These are phyloP conservation scores for Pomacea canaliculata DNA, from an alignment of 2,888 invertebrate species.

Conservation along the genomic window DNA sequence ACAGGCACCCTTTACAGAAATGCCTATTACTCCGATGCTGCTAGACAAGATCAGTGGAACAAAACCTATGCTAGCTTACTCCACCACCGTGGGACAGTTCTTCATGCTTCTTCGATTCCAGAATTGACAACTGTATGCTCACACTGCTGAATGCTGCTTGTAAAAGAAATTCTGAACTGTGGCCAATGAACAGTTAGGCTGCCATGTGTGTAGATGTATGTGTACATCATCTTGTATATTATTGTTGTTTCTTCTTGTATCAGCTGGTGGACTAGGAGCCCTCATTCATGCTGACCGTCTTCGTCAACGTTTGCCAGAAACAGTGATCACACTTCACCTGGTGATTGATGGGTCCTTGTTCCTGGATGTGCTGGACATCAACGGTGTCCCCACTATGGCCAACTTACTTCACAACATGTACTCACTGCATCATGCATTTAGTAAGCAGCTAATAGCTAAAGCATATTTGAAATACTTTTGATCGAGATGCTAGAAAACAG, in stretches of 20 bases:
- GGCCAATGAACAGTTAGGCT: too few relatives aligned
- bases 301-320: constrained; percentile 35
- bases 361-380: constrained; percentile 37
- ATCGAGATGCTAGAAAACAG: neutral
- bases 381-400: constrained; percentile 32
- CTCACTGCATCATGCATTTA: constrained; percentile 40
- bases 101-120: too few relatives aligned
- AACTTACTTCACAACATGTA: constrained; percentile 36
- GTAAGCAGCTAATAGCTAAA: constrained; percentile 23
- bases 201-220: too few relatives aligned
- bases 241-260: neutral
- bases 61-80: too few relatives aligned
- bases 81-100: too few relatives aligned
- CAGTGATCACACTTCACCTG: constrained; percentile 41
- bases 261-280: constrained; percentile 48
- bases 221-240: neutral
- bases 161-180: too few relatives aligned
- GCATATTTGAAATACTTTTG: neutral
- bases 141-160: too few relatives aligned
- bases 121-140: too few relatives aligned
- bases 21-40: too few relatives aligned
- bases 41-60: too few relatives aligned
- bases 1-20: too few relatives aligned
- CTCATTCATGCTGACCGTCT: constrained; percentile 46
- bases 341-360: constrained; percentile 45